A percentile compares a stretch with the other conserved stretches of the same genome.
Conservation (phyloP, 2,113 vertebrate species). For the Prionailurus bengalensis region DNA sequence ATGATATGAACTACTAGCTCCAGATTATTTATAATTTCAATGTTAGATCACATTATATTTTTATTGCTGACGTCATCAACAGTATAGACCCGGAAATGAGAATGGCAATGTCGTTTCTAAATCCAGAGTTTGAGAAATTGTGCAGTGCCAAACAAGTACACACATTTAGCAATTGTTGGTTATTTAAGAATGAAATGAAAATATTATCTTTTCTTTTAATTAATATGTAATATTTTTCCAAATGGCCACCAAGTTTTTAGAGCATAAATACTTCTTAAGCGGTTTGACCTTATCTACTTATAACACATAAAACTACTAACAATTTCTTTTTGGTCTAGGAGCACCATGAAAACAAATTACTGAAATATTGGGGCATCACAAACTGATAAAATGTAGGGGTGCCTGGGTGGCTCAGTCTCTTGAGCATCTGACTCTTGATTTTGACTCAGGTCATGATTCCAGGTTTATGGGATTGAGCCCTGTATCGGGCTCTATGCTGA, state of each 20-base stretch:
- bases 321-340: not conserved
- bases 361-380: not conserved
- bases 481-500: too few relatives aligned
- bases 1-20: not conserved
- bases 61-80: not conserved
- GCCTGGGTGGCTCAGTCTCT: too few relatives aligned
- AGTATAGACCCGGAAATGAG: not conserved
- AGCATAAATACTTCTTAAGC: not conserved
- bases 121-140: not conserved
- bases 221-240: not conserved
- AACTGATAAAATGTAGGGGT: not conserved
- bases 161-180: not conserved
- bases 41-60: not conserved
- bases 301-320: not conserved
- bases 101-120: not conserved
- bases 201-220: not conserved
- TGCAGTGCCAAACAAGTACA: not conserved
- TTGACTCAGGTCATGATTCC: too few relatives aligned
- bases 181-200: conserved; percentile 20
- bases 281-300: not conserved
- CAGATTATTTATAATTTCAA: not conserved
- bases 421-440: too few relatives aligned
- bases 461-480: too few relatives aligned
- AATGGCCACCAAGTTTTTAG: not conserved
- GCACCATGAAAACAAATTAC: not conserved